Conservation (phyloP, 1,140 invertebrate species). For the Solenopsis fugax region DNA sequence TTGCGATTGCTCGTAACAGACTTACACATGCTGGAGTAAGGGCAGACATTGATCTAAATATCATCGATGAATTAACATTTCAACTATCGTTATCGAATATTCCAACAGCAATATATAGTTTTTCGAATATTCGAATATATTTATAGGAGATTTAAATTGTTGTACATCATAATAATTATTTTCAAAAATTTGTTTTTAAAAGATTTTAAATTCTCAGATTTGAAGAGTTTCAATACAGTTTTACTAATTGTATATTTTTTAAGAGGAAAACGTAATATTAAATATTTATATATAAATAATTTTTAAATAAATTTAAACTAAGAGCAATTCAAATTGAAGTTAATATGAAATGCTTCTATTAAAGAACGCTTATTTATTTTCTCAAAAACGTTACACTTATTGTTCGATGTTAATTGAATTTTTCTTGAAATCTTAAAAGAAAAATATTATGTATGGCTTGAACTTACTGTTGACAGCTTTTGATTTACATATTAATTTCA, state of each 20-base stretch:
- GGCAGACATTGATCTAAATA: constrained; percentile 83
- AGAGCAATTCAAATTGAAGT: too few relatives aligned
- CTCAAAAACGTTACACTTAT: too few relatives aligned
- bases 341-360: too few relatives aligned
- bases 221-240: neutral
- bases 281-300: too few relatives aligned
- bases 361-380: too few relatives aligned
- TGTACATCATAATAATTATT: neutral
- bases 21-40: constrained; percentile 77
- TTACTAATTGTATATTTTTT: neutral
- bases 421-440: too few relatives aligned
- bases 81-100: constrained; percentile 27
- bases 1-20: constrained; percentile 48
- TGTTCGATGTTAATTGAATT: too few relatives aligned
- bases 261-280: too few relatives aligned
- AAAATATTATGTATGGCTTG: too few relatives aligned
- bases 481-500: too few relatives aligned
- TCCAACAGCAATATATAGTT: neutral
- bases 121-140: neutral
- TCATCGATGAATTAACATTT: constrained; percentile 47
- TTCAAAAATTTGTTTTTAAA: constrained; percentile 1
- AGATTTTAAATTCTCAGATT: neutral
- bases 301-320: too few relatives aligned
- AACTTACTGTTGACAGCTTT: too few relatives aligned
- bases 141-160: neutral